phyloP scores from a whole-genome alignment of 2,888 invertebrate genomes.

The Parascotia fuliginaria region DNA sequence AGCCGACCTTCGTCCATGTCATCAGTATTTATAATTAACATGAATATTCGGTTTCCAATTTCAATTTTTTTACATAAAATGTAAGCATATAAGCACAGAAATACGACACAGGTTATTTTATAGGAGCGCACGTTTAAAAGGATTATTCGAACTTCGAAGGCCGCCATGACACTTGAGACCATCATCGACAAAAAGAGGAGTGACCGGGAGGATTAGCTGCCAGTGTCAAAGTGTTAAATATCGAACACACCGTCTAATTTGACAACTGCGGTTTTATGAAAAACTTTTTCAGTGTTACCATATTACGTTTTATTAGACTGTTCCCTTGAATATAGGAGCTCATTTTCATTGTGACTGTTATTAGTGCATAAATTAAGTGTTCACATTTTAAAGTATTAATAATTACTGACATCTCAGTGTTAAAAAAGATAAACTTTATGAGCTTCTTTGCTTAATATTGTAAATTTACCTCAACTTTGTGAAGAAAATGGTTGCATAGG shows the following conservation, averaged over 20 bases:
- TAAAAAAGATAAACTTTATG: too few relatives aligned
- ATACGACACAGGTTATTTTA: slow-evolving; percentile 76
- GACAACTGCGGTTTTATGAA: slow-evolving; percentile 75
- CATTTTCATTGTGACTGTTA: background rate
- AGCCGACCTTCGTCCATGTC: background rate
- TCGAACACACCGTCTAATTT: slow-evolving; percentile 83
- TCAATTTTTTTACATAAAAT: slow-evolving; percentile 62
- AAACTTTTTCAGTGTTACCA: slow-evolving; percentile 50
- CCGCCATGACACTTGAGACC: slow-evolving; percentile 77
- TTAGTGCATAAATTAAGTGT: too few relatives aligned
- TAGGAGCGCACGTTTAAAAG: slow-evolving; percentile 77
- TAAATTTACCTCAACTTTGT: too few relatives aligned
- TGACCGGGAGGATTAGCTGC: slow-evolving; percentile 82
- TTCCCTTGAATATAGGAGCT: slow-evolving; percentile 19
- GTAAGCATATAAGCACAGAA: slow-evolving; percentile 60
- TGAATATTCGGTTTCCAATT: slow-evolving; percentile 59
- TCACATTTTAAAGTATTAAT: too few relatives aligned
- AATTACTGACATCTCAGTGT: too few relatives aligned
- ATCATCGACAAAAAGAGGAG: slow-evolving; percentile 69
- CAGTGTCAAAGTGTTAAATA: slow-evolving; percentile 86
- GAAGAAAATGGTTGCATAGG: too few relatives aligned
- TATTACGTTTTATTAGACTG: slow-evolving; percentile 11
- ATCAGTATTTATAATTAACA: slow-evolving; percentile 2
- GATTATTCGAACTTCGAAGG: slow-evolving; percentile 65
- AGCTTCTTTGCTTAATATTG: too few relatives aligned